Conservation (phyloP, 2,888 invertebrate genomes). For the Autographa pulchrina region DNA sequence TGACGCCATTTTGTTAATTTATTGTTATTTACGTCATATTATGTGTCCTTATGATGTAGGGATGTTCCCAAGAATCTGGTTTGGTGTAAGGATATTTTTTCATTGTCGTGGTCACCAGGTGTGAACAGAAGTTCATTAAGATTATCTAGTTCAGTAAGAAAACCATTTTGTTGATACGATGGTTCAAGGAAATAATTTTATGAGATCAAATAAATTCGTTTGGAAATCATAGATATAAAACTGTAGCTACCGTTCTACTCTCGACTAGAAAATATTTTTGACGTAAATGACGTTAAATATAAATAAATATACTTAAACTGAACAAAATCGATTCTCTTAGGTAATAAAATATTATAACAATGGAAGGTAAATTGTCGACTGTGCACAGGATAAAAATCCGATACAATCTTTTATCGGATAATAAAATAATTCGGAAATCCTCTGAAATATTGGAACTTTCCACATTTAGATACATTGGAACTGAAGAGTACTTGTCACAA, state of each 20-base stretch:
- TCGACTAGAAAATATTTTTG: too few species aligned
- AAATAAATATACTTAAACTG: not conserved
- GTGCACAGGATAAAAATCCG: constrained; percentile 13
- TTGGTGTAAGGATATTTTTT: not conserved
- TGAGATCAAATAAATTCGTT: too few species aligned
- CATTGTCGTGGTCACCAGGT: too few species aligned
- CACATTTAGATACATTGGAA: not conserved
- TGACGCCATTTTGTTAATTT: constrained; percentile 43
- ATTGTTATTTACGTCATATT: constrained; percentile 35
- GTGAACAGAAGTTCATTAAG: too few species aligned
- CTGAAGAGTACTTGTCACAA: constrained; percentile 1
- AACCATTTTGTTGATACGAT: too few species aligned
- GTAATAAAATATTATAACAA: constrained; percentile 9
- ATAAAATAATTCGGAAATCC: constrained; percentile 17
- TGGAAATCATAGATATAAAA: too few species aligned
- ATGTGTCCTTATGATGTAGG: constrained; percentile 12
- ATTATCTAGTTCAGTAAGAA: too few species aligned
- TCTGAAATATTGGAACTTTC: not conserved
- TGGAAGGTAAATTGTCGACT: constrained; percentile 9
- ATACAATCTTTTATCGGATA: constrained; percentile 14
- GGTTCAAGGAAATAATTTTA: too few species aligned
- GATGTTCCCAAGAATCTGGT: not conserved
- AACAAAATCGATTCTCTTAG: not conserved
- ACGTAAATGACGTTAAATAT: too few species aligned
- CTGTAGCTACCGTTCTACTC: too few species aligned